Evolutionary conservation across 92 coral and sea anemone genomes (phyloP).

Genomic region (Scolanthus callimorphus): DNA sequence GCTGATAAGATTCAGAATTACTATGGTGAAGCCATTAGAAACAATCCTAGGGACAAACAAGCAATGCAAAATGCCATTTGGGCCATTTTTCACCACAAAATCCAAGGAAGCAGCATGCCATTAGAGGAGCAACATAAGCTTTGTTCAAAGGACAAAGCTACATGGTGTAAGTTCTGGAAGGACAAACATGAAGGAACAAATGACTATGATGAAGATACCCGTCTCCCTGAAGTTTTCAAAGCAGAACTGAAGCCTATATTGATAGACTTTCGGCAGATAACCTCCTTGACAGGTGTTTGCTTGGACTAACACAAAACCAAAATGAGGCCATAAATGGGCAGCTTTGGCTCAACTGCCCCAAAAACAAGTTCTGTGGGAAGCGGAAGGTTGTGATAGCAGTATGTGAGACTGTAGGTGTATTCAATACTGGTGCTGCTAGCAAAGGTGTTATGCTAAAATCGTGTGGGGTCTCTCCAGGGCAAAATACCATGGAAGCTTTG

Average conservation of each 20-base stretch:
- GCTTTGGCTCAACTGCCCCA: constrained; percentile 51
- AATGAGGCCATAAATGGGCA: constrained; percentile 61
- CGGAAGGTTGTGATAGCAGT: constrained; percentile 47
- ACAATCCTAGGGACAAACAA: constrained; percentile 30
- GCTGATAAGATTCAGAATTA: constrained; percentile 53
- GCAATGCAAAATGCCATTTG: constrained; percentile 40
- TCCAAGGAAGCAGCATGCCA: constrained; percentile 14
- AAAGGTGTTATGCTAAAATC: constrained; percentile 41
- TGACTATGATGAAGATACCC: constrained; percentile 20
- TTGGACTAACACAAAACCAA: constrained; percentile 56
- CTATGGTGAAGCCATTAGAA: constrained; percentile 35
- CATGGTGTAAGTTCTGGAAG: constrained; percentile 57
- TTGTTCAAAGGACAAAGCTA: constrained; percentile 26
- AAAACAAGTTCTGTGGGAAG: constrained; percentile 55
- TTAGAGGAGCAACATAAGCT: constrained; percentile 41
- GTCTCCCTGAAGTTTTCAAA: constrained; percentile 28
- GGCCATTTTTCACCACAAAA: constrained; percentile 43
- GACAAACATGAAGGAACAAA: constrained; percentile 29
- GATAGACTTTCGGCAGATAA: constrained; percentile 36
- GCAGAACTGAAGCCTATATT: constrained; percentile 27
- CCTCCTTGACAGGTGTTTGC: constrained; percentile 37
- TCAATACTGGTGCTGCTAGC: constrained; percentile 58
- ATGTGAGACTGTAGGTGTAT: constrained; percentile 50
- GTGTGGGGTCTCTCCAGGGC: constrained; percentile 46
- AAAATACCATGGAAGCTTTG: constrained; percentile 32